phyloP scores from a whole-genome alignment of 2,888 invertebrate genomes.

The Amiota minor region DNA sequence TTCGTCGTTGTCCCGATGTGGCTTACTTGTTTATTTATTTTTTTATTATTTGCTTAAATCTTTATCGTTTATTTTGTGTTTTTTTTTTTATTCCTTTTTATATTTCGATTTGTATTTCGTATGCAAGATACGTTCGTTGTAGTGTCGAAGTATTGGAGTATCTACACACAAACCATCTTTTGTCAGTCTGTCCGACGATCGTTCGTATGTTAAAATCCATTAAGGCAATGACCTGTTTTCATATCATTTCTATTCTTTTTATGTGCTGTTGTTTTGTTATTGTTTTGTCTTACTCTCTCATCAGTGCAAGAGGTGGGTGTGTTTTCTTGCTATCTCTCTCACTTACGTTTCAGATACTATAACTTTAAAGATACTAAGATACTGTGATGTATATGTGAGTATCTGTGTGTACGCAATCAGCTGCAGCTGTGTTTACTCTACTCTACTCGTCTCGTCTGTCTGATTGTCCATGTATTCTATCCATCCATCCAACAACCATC shows the following conservation, averaged over 20 bases:
- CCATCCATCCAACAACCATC: slow-evolving; percentile 28
- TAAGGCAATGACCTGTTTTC: slow-evolving; percentile 72
- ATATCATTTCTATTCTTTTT: slow-evolving; percentile 58
- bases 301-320: slow-evolving; percentile 23
- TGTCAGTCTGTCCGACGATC: slow-evolving; percentile 22
- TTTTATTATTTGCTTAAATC: slow-evolving; percentile 67
- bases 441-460: background rate
- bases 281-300: slow-evolving; percentile 63
- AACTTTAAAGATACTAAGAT: slow-evolving; percentile 3
- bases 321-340: background rate
- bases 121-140: slow-evolving; percentile 60
- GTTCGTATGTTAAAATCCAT: slow-evolving; percentile 58
- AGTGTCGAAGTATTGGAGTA: slow-evolving; percentile 9
- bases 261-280: slow-evolving; percentile 55
- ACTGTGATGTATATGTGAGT: background rate
- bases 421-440: slow-evolving; percentile 59
- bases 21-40: slow-evolving; percentile 53
- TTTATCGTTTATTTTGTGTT: slow-evolving; percentile 58
- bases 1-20: slow-evolving; percentile 13
- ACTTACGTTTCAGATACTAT: background rate
- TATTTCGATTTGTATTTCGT: slow-evolving; percentile 44
- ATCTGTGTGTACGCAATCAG: slow-evolving; percentile 46
- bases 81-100: slow-evolving; percentile 34
- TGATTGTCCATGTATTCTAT: slow-evolving; percentile 42
- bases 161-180: slow-evolving; percentile 27